Conservation (phyloP, 2,888 invertebrate genomes). For the Hypercompe scribonia region DNA sequence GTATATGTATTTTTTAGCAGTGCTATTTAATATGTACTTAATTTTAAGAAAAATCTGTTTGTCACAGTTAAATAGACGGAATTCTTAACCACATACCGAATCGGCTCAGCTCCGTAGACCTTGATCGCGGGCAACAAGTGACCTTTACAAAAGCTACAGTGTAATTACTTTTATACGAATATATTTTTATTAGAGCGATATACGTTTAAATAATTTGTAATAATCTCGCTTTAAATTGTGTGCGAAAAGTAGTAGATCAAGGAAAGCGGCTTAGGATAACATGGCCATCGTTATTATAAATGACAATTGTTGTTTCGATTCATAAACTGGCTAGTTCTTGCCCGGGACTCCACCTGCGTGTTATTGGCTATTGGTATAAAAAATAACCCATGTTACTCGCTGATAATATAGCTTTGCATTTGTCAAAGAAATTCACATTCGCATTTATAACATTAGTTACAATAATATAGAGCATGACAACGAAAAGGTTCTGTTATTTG, state of each 20-base stretch:
- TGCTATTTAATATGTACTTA: constrained; percentile 16
- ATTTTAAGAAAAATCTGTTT: constrained; percentile 36
- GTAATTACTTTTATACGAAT: constrained; percentile 32
- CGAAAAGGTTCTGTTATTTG: background rate
- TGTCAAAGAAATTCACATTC: too few relatives aligned
- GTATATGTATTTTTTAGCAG: constrained; percentile 3
- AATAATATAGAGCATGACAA: too few relatives aligned
- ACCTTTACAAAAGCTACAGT: constrained; percentile 62
- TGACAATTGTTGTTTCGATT: background rate
- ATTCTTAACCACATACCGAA: constrained; percentile 51
- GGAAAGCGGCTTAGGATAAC: background rate
- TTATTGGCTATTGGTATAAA: too few relatives aligned
- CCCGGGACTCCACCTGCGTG: too few relatives aligned
- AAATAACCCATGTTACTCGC: too few relatives aligned
- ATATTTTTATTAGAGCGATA: constrained; percentile 20
- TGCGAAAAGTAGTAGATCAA: background rate
- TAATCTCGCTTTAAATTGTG: constrained; percentile 1
- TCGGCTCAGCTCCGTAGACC: constrained; percentile 53
- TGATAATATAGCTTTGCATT: too few relatives aligned
- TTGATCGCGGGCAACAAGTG: constrained; percentile 70
- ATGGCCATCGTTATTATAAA: background rate
- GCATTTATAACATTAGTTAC: too few relatives aligned
- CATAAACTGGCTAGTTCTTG: background rate
- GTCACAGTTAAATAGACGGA: constrained; percentile 37
- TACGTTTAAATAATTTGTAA: constrained; percentile 36